phyloP scores from a whole-genome alignment of 2,797 vertebrate genomes.

The Austrolebias charrua region DNA sequence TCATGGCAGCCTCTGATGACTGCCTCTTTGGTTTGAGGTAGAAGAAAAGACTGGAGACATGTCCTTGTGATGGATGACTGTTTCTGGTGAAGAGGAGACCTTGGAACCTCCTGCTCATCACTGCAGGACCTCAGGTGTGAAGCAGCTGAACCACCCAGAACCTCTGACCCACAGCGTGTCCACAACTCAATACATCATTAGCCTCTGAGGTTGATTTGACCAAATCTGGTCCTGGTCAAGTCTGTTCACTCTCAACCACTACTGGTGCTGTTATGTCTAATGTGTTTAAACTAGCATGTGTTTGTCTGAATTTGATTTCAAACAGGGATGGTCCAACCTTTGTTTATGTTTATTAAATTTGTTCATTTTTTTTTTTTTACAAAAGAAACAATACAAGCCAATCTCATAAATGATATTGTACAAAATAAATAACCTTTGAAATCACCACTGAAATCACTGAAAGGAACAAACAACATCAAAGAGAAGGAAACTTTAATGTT shows the following conservation, averaged over 20 bases:
- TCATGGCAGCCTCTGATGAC: no score
- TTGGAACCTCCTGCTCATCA: conserved; percentile 15
- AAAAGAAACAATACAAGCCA: no score
- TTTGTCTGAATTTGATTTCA: no score
- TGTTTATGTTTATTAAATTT: no score
- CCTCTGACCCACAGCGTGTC: conserved; percentile 73
- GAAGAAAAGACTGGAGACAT: conserved; percentile 46
- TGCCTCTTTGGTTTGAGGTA: conserved; percentile 28
- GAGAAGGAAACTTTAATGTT: no score
- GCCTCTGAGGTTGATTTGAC: conserved; percentile 63
- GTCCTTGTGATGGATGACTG: conserved; percentile 55
- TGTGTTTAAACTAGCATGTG: no score
- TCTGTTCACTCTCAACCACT: conserved; percentile 18
- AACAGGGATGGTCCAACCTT: no score
- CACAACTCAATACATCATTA: conserved; percentile 81
- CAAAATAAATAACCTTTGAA: no score
- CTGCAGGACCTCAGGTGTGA: conserved; percentile 70
- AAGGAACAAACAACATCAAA: no score
- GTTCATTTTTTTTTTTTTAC: no score
- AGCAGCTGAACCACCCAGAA: conserved; percentile 70
- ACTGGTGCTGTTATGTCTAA: neutral
- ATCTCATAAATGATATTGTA: no score
- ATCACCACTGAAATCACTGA: no score
- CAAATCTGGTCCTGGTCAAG: neutral
- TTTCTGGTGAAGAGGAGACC: conserved; percentile 26